Evolutionary conservation across 2,797 vertebrate species (phyloP).

Genomic region (Anas flavirostris): DNA sequence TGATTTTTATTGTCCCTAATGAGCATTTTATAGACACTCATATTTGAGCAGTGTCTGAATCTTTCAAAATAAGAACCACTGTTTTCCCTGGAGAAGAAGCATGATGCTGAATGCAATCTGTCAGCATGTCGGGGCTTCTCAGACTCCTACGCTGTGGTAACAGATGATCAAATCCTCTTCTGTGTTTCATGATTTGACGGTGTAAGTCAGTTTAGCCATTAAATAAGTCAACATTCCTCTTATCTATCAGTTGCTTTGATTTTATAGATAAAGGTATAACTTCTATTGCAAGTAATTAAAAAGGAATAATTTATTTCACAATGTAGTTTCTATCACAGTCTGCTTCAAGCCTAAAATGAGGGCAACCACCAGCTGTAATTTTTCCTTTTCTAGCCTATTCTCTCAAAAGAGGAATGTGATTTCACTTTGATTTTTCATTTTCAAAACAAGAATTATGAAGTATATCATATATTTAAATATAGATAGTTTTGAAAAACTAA

Average conservation of each 20-base stretch:
- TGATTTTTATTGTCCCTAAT: conserved; percentile 69
- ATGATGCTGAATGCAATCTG: conserved; percentile 54
- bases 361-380: conserved; percentile 45
- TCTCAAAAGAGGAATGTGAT: conserved; percentile 38
- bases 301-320: conserved; percentile 72
- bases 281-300: conserved; percentile 66
- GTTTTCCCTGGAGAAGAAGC: conserved; percentile 48
- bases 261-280: conserved; percentile 68
- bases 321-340: conserved; percentile 48
- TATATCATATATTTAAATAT: background rate
- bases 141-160: conserved; percentile 9
- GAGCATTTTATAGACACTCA: conserved; percentile 51
- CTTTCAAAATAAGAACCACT: conserved; percentile 42
- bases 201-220: conserved; percentile 66
- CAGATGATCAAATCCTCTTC: conserved; percentile 60
- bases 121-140: background rate
- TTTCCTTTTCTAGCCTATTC: conserved; percentile 51
- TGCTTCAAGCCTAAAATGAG: conserved; percentile 65
- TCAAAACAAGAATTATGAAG: conserved; percentile 28
- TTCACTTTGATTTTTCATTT: conserved; percentile 59
- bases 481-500: background rate
- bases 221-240: conserved; percentile 59
- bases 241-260: conserved; percentile 66
- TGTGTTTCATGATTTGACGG: conserved; percentile 54
- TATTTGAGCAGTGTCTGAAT: conserved; percentile 48